Evolutionary conservation across 2,113 vertebrate species (phyloP).

Genomic region (Acrocephalus kingi): DNA sequence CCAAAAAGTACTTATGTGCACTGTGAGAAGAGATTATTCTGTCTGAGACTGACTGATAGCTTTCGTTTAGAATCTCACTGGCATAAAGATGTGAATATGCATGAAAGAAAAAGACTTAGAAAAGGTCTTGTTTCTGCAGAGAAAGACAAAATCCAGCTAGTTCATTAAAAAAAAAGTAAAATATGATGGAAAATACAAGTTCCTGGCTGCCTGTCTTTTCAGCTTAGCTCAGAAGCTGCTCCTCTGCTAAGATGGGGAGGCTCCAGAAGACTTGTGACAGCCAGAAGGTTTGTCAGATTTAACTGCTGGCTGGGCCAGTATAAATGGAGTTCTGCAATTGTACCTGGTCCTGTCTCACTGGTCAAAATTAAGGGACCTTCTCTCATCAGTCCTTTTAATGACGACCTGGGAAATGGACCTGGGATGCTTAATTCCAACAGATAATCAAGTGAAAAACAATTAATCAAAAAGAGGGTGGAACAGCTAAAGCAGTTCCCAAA

Average conservation of each 20-base stretch:
- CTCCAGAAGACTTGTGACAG: not conserved
- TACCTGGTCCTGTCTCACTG: not conserved
- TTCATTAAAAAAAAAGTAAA: not conserved
- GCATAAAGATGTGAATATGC: not conserved
- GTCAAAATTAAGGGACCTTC: not conserved
- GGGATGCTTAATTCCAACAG: not conserved
- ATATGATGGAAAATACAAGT: not conserved
- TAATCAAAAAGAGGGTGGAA: not conserved
- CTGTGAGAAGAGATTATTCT: not conserved
- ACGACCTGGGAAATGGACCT: not conserved
- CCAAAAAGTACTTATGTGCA: slow-evolving; percentile 1
- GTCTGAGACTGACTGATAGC: not conserved
- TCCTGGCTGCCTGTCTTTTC: not conserved
- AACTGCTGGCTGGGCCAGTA: not conserved
- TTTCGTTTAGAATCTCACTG: not conserved
- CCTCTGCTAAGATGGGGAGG: not conserved
- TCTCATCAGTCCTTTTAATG: not conserved
- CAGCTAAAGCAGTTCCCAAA: not conserved
- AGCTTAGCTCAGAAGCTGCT: not conserved
- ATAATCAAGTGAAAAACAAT: not conserved
- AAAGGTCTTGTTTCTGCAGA: not conserved
- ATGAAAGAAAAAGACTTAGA: not conserved
- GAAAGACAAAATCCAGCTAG: not conserved
- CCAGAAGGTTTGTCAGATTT: not conserved
- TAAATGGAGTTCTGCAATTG: not conserved